Evolutionary conservation across 2,113 vertebrate genomes (phyloP), one percentile per base, ranked within the genome.

Genomic region (Rhabdornis inornatus): DNA sequence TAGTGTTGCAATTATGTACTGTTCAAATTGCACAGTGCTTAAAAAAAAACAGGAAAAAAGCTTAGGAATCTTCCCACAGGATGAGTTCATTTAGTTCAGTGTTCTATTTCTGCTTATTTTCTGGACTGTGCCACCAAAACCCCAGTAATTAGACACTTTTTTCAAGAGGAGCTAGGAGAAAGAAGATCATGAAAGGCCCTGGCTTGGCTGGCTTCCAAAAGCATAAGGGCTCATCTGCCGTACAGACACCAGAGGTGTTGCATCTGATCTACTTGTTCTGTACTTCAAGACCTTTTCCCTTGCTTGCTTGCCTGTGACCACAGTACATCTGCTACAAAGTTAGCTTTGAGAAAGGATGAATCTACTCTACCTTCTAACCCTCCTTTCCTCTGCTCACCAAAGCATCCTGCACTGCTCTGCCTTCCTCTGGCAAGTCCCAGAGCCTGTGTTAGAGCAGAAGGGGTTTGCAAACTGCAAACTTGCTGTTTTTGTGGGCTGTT

Each of bases 91-190:
- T 90, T 95, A 74, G 70, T 91, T 93, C 85, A 68, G 39, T 44
- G 23, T 94, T 88, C 91, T 93, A 85, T 96, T 95, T 96, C 75
- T 94, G 68, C 68, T 72, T 69, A 66, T 93, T 92, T 91, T 95
- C 91, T 96, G 87, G 93, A 94, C 89, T 53, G 12, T 53, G 57
- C 82, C 55, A 86, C 87, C 22, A 76, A 93, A 92, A 70, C 0
- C 68, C 82, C 68, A 94, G 85, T 84, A 91, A 93, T 96, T 88
- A 94, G 66, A 59, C 47, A 71, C 24, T 28, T 23, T 0, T 93
- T 96, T 83, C 10, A 28, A 76, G 85, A 83, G 63, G 13, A 77
- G 27, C 42, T 78, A 44, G 65, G 56, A 89, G 28, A 90, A 87
- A 45, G 79, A 90, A 60, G 57, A 92, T 77, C 71, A 63, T 71